These are phyloP conservation scores for Sardina pilchardus DNA, from an alignment of 2,113 vertebrate genomes.

Conservation along the genomic window DNA sequence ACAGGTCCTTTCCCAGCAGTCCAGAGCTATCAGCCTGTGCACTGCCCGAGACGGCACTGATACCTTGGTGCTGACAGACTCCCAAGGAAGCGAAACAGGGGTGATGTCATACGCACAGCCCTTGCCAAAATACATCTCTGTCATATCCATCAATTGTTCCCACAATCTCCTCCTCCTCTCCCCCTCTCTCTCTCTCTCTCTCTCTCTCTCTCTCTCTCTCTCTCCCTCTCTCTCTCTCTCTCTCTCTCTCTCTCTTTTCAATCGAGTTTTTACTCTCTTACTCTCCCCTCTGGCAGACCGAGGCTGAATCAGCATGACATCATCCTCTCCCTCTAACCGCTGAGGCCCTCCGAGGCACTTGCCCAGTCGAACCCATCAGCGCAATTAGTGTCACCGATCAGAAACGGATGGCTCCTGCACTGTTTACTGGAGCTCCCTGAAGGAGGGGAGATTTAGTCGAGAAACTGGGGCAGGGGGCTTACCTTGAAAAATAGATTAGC, in stretches of 20 bases:
- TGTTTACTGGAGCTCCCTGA: background rate
- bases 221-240: background rate
- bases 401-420: conserved; percentile 24
- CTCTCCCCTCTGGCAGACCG: conserved; percentile 35
- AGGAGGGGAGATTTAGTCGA: background rate
- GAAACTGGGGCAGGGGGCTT: background rate
- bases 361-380: conserved; percentile 23
- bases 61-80: conserved; percentile 50
- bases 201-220: background rate
- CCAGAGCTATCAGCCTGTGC: conserved; percentile 43
- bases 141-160: conserved; percentile 73
- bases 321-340: conserved; percentile 54
- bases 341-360: conserved; percentile 29
- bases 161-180: conserved; percentile 33
- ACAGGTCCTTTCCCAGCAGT: conserved; percentile 47
- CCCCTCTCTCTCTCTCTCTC: background rate
- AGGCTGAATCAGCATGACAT: conserved; percentile 62
- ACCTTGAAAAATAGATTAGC: background rate
- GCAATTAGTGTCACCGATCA: conserved; percentile 36
- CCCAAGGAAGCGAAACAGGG: conserved; percentile 39
- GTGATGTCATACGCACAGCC: conserved; percentile 62
- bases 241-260: conserved; percentile 10
- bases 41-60: conserved; percentile 42
- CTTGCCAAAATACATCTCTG: conserved; percentile 66
- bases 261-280: conserved; percentile 36